A percentile compares a stretch with the other conserved stretches of the same genome.
Conservation (phyloP, 2,797 vertebrate species). For the Eospalax fontanierii region DNA sequence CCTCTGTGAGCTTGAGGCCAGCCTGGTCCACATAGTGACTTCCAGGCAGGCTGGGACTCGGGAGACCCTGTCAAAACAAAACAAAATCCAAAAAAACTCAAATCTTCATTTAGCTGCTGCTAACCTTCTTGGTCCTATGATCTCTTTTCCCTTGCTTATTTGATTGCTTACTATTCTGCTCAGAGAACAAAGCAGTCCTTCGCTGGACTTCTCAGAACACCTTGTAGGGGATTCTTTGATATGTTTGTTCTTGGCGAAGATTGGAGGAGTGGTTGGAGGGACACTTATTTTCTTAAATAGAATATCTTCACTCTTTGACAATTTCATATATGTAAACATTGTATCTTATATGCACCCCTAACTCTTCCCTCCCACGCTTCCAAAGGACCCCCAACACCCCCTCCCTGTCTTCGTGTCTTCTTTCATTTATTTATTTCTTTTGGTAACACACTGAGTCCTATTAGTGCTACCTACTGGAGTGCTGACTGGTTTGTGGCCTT, state of each 20-base stretch:
- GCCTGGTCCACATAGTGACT: too few relatives aligned
- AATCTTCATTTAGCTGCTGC: not conserved
- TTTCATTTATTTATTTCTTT: too few relatives aligned
- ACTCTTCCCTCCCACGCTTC: not conserved
- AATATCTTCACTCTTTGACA: too few relatives aligned
- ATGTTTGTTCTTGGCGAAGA: conserved; percentile 28
- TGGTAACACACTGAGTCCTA: not conserved
- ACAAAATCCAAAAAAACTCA: too few relatives aligned
- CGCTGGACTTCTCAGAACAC: conserved; percentile 21
- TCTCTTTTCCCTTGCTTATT: not conserved
- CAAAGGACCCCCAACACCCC: not conserved
- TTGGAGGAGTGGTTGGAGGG: not conserved
- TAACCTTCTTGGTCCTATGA: not conserved
- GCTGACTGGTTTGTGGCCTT: not conserved
- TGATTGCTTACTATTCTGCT: conserved; percentile 14
- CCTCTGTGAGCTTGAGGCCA: too few relatives aligned
- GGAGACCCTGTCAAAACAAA: too few relatives aligned
- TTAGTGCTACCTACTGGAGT: not conserved
- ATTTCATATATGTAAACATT: too few relatives aligned
- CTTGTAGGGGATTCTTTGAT: not conserved
- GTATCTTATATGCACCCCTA: not conserved
- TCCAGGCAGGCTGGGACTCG: too few relatives aligned
- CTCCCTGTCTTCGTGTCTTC: not conserved
- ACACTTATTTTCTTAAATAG: not conserved
- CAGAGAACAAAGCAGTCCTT: conserved; percentile 17